Evolutionary conservation across 92 coral and sea anemone species (phyloP).

Genomic region (Umimayanthus chanpuru): DNA sequence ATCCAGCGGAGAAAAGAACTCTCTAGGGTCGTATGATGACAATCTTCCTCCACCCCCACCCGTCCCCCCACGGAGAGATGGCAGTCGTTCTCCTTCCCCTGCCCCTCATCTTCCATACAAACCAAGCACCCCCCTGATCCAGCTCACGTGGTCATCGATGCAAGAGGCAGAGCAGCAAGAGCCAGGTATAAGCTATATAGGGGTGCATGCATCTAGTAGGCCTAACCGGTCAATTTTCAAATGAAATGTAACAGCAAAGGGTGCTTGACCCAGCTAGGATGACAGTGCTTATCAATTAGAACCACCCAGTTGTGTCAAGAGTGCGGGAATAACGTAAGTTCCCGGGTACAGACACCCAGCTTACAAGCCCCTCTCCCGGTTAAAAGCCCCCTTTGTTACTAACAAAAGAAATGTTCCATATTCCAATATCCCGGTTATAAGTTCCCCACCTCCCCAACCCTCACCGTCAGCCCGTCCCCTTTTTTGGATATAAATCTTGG

Average conservation of each 20-base stretch:
- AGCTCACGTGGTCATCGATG: conserved; percentile 4
- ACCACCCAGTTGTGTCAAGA: not conserved
- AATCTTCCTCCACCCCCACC: conserved; percentile 76
- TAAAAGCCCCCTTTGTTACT: no score
- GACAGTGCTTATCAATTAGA: not conserved
- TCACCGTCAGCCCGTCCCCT: no score
- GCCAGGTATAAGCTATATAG: conserved; percentile 14
- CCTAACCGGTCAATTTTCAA: no score
- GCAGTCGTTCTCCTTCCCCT: conserved; percentile 59
- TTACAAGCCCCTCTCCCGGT: no score
- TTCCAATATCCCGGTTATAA: no score
- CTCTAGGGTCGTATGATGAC: not conserved
- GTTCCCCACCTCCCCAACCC: no score
- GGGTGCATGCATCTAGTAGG: not conserved
- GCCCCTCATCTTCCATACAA: not conserved
- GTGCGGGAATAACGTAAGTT: not conserved
- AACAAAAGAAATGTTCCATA: no score
- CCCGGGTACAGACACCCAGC: no score
- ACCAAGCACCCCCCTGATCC: conserved; percentile 39
- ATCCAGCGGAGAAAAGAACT: conserved; percentile 16
- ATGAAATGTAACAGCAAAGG: no score
- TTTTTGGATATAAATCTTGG: no score
- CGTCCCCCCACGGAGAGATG: conserved; percentile 82
- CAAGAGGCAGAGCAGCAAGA: not conserved
- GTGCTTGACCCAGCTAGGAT: no score